Evolutionary conservation across 2,888 invertebrate genomes (phyloP), one percentile per base, ranked within the genome.

Genomic region (Xanthorhoe designata): DNA sequence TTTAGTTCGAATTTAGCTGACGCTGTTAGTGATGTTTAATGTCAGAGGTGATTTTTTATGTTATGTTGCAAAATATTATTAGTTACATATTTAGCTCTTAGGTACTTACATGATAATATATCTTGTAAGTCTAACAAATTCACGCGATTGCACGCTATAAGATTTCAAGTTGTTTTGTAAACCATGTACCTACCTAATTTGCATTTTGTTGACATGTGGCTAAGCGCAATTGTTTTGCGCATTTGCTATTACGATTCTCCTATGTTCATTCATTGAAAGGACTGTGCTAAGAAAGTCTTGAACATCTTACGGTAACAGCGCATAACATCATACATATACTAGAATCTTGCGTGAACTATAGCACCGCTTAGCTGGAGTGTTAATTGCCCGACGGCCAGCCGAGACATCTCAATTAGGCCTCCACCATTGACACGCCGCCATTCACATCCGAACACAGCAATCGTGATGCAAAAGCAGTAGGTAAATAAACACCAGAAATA

Each of bases 311-410:
- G 42, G 57, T 57, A 72, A 75, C 69, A 62, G 66, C 53, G 47
- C 49, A 42, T 61, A 56, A 61, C 53, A 62, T 50, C 29, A 56
- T 19, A 35, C 51, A 35, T 54, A 18, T 55, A 60, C 59, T 61
- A 64, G 51, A 63, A 58, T 59, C 62, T 68, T 72, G 69, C 74
- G 73, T 74, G 74, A 74, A 74, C 69, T 72, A 70, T 71, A 67
- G 66, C 71, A 70, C 72, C 71, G 74, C 76, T 82, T 78, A 79
- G 78, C 75, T 74, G 69, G 69, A 68, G 80, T 77, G 88, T 82
- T 88, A 88, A 89, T 88, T 87, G 85, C 83, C 81, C 74, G 71
- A 69, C 76, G 82, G 84, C 82, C 83, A 79, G 73, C 67, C 75
- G 76, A 74, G 78, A 80, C 72, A 70, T 65, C 74, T 80, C 85